These are phyloP conservation scores for Pocillopora verrucosa DNA, from an alignment of 64 coral and sea anemone species.

Conservation along the genomic window DNA sequence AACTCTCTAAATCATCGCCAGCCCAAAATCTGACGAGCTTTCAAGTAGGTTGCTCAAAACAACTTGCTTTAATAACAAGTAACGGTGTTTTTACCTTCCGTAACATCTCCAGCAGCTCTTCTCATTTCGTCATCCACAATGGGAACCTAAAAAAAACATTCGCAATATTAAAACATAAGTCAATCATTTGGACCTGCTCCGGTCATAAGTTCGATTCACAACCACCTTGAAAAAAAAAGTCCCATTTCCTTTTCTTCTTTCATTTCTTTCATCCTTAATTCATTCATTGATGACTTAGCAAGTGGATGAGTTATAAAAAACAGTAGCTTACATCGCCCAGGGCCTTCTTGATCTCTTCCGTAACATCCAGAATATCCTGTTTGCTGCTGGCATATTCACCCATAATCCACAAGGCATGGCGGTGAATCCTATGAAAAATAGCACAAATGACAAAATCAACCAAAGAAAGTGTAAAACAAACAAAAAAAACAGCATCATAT, in stretches of 20 bases:
- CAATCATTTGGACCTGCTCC: neutral
- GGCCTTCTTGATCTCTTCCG: conserved; percentile 88
- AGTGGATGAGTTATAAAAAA: neutral
- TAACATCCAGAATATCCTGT: conserved; percentile 81
- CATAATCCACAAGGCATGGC: conserved; percentile 98
- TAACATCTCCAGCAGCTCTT: conserved; percentile 80
- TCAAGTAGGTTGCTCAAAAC: neutral
- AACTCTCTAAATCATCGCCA: no score
- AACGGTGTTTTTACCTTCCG: conserved; percentile 41
- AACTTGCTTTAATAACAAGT: neutral
- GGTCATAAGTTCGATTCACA: neutral
- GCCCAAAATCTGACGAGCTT: no score
- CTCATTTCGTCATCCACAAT: conserved; percentile 97
- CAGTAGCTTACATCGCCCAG: conserved; percentile 68
- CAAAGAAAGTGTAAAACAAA: neutral
- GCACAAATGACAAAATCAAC: neutral
- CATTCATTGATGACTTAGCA: neutral
- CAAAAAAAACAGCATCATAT: neutral
- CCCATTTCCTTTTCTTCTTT: neutral
- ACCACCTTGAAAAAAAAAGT: neutral
- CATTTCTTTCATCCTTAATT: neutral
- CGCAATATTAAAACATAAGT: neutral
- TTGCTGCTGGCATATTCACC: conserved; percentile 91
- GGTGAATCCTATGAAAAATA: conserved; percentile 78
- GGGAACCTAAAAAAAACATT: conserved; percentile 52